Evolutionary conservation across 2,888 invertebrate species (phyloP), one percentile per base, ranked within the genome.

Genomic region (Andricus curvator): DNA sequence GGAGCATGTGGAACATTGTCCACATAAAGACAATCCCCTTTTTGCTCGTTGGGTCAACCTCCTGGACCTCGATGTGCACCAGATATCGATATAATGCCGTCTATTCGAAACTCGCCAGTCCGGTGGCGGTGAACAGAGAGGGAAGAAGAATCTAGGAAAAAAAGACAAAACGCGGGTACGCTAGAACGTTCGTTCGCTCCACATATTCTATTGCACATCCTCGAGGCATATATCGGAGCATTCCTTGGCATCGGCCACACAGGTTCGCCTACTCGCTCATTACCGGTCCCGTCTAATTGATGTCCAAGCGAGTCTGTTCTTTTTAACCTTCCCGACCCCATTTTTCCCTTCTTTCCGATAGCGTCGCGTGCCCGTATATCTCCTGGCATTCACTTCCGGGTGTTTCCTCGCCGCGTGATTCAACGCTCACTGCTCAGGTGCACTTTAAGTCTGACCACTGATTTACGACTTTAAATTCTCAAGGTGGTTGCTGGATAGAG

Each of bases 1-100:
- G 8, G 68, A 68, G 48, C 67, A 22, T 67, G 44, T 17, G 2
- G 17, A 41, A 48, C 25, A 68, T 68, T 70, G 29, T 29, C 11
- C 25, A 51, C 33, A 37, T 74, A 33, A n/a, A 33, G 4, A 5
- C 77, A 79, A 79, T 77, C 77, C 66, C 78, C 29, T 70, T 77
- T 80, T 68, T 66, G 68, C 70, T 66, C 44, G 67, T 78, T 76
- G 70, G 77, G 37, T 81, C 70, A 56, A 41, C 60, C 79, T 67
- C 67, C 78, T 79, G 77, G 78, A 77, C 78, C 83, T 70, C 85
- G 88, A 88, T 86, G 88, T 87, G 88, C 88, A 88, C 88, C 84
- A 89, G 88, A 89, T 89, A 88, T 87, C 82, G 84, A 84, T 86
- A 79, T 89, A 89, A 89, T 88, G 84, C 83, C 66, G 67, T 65